Evolutionary conservation across 2,797 vertebrate genomes (phyloP).

Genomic region (Halcyon chelicuti): DNA sequence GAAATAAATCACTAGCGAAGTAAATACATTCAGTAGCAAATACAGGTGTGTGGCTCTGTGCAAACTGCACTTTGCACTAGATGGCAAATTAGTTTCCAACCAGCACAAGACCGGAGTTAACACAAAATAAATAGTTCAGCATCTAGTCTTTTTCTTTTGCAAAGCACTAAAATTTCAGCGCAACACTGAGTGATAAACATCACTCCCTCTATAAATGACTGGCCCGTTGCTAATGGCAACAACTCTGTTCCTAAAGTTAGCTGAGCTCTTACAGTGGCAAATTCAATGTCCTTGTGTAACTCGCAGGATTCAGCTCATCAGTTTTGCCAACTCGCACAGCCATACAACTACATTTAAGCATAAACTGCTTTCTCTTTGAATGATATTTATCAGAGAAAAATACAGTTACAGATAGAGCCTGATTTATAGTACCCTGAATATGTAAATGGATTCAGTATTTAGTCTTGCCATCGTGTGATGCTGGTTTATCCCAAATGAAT

Average conservation of each 20-base stretch:
- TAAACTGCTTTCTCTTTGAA: neutral
- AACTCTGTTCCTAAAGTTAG: conserved; percentile 59
- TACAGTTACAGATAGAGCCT: neutral
- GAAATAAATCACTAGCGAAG: neutral
- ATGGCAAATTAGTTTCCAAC: neutral
- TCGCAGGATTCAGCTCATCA: conserved; percentile 8
- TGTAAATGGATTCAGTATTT: neutral
- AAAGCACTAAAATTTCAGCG: conserved; percentile 33
- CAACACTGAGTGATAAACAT: conserved; percentile 45
- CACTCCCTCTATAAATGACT: conserved; percentile 45
- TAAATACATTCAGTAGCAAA: neutral
- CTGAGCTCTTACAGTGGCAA: conserved; percentile 19
- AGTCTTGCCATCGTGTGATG: neutral
- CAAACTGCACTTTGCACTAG: neutral
- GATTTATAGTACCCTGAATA: neutral
- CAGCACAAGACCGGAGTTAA: neutral
- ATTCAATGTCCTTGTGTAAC: conserved; percentile 9
- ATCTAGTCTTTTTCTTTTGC: neutral
- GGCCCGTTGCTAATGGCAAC: conserved; percentile 64
- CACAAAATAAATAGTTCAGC: neutral
- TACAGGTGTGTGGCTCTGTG: neutral
- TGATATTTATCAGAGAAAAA: neutral
- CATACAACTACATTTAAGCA: neutral
- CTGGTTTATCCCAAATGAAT: neutral
- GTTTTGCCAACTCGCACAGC: neutral